Conservation (phyloP, 2,888 invertebrate genomes). For the Pterostichus madidus region DNA sequence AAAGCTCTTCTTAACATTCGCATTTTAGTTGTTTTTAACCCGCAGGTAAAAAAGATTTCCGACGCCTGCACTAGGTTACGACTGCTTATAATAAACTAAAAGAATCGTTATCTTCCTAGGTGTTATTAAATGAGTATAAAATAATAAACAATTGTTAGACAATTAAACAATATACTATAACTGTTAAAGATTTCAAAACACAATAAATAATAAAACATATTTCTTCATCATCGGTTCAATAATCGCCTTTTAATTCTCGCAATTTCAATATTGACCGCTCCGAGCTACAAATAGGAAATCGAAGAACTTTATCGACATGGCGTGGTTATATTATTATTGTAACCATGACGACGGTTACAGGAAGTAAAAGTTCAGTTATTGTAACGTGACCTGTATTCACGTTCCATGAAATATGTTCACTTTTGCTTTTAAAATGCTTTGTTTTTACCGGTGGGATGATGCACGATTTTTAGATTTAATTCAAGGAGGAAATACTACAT, state of each 20-base stretch:
- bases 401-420: constrained; percentile 25
- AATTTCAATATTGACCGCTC: not conserved
- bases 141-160: not conserved
- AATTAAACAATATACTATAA: constrained; percentile 42
- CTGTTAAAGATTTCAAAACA: constrained; percentile 16
- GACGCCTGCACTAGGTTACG: too few species aligned
- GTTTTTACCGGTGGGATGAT: not conserved
- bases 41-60: too few species aligned
- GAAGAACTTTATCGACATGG: not conserved
- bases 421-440: constrained; percentile 7
- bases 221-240: not conserved
- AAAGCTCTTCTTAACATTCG: too few species aligned
- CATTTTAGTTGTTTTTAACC: too few species aligned
- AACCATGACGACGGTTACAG: constrained; percentile 11
- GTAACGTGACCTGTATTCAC: constrained; percentile 45
- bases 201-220: constrained; percentile 39
- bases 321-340: constrained; percentile 17
- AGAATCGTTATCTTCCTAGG: too few species aligned
- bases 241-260: not conserved
- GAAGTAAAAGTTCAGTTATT: constrained; percentile 47
- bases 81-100: too few species aligned
- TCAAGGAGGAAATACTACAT: too few species aligned
- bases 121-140: too few species aligned
- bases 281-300: not conserved
- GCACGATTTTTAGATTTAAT: too few species aligned